Evolutionary conservation across 2,888 invertebrate genomes (phyloP).

Genomic region (Drosophila bunnanda): DNA sequence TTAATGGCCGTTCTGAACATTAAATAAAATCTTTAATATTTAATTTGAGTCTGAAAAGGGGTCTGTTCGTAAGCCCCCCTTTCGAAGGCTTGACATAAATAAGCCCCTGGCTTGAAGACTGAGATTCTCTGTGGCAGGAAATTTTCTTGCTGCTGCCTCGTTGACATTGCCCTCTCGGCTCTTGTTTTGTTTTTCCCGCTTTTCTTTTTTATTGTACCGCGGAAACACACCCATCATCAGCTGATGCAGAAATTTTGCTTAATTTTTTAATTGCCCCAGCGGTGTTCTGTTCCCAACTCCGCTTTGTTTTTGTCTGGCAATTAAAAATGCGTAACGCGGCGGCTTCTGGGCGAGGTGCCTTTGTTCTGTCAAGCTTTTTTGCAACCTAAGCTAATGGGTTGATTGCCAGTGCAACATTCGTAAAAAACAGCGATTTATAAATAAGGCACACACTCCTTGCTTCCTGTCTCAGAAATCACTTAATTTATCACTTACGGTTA

Average conservation of each 20-base stretch:
- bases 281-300: slow-evolving; percentile 33
- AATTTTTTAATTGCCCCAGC: slow-evolving; percentile 71
- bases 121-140: slow-evolving; percentile 58
- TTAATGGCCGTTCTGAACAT: background rate
- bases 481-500: slow-evolving; percentile 24
- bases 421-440: slow-evolving; percentile 1
- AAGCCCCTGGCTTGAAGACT: slow-evolving; percentile 8
- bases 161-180: slow-evolving; percentile 63
- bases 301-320: slow-evolving; percentile 54
- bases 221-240: slow-evolving; percentile 56
- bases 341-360: slow-evolving; percentile 44
- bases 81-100: background rate
- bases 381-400: slow-evolving; percentile 44
- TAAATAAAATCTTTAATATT: background rate
- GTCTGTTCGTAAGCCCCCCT: background rate
- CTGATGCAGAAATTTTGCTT: slow-evolving; percentile 54
- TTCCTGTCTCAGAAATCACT: slow-evolving; percentile 44
- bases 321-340: slow-evolving; percentile 79
- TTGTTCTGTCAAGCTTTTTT: slow-evolving; percentile 51
- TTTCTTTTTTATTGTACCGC: background rate
- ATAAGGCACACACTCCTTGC: slow-evolving; percentile 39
- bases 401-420: slow-evolving; percentile 38
- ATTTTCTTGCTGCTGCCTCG: slow-evolving; percentile 58
- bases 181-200: background rate
- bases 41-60: background rate